Evolutionary conservation across 2,113 vertebrate genomes (phyloP), one percentile per base, ranked within the genome.

Genomic region (Ameiurus melas): DNA sequence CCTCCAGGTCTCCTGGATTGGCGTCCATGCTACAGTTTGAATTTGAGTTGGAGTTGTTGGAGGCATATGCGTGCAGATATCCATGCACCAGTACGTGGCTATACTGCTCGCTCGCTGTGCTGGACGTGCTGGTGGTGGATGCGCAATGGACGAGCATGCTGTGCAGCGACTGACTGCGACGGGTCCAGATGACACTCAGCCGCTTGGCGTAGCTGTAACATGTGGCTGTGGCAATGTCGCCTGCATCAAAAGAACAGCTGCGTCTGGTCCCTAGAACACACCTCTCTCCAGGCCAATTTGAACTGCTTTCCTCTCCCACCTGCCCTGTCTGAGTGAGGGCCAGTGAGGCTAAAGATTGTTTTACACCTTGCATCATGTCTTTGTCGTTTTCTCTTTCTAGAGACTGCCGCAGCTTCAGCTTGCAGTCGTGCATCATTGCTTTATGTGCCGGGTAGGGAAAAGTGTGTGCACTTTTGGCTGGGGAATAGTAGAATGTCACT

Each of bases 91-190:
- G 92, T 27, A 91, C 87, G 5, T 92, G 91, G 55, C 73, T 73
- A 83, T 91, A 92, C 70, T 95, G 94, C 0, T 95, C 93, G 43
- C 93, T 94, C 73, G 91, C 89, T 0, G 89, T 91, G 7, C 94
- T 95, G 1, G 94, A 95, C 0, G 94, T 88, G 10, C 93, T 94
- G 36, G 94, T 94, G 47, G 94, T 92, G 0, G 95, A 94, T 0
- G 94, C 93, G 10, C 97, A 95, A 83, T 96, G 86, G 39, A 96
- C 95, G 90, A 97, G 94, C 94, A 97, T 95, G 43, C 97, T 97
- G 0, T 98, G 97, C 51, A 97, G 95, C 0, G 97, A 98, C 93
- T 97, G 97, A 89, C 97, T 98, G 84, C 97, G 94, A 47, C 96
- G 94, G 5, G 96, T 96, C 97, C 97, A 97, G 94, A 96, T 96